Evolutionary conservation across 1,140 invertebrate genomes (phyloP), one percentile per base, ranked within the genome.

Genomic region (Pogonus chalceus): DNA sequence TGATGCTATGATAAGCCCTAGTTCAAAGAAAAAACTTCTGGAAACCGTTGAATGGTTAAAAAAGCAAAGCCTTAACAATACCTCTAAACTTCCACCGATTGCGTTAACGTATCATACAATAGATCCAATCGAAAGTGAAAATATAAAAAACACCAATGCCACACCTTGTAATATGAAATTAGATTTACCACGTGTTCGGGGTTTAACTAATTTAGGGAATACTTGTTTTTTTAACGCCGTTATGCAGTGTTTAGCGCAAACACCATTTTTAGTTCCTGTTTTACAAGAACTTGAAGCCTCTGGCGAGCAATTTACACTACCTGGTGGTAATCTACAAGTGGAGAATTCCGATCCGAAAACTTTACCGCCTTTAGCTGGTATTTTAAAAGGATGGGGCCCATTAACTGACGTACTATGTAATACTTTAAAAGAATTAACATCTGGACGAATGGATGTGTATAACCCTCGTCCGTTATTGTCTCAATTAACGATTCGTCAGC

Each of bases 171-270:
- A 23, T 20, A 1, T 23, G 16, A 49, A 21, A 2, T 63, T 66
- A 23, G 60, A 60, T 16, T 64, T 79, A 53, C 76, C 76, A 0
- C 66, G 79, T 18, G 77, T 81, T 0, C 72, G 80, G 73, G 90
- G 90, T 12, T 71, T 93, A 49, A 70, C 71, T 31, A 96, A 97
- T 78, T 75, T 96, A 68, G 93, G 94, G 53, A 96, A 96, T 67
- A 96, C 93, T 1, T 97, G 94, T 70, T 98, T 95, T 74, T 95
- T 96, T 64, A 97, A 97, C 76, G 88, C 92, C 35, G 90, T 96
- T 2, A 81, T 96, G 75, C 94, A 98, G 69, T 89, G 87, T 69
- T 73, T 96, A 54, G 85, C 84, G 18, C 90, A 92, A 68, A 94
- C 91, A 14, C 86, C 87, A 20, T 87, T 83, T 68, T 75, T 96